These are phyloP conservation scores for Hydraecia micacea DNA, from an alignment of 2,888 invertebrate species.

Conservation along the genomic window DNA sequence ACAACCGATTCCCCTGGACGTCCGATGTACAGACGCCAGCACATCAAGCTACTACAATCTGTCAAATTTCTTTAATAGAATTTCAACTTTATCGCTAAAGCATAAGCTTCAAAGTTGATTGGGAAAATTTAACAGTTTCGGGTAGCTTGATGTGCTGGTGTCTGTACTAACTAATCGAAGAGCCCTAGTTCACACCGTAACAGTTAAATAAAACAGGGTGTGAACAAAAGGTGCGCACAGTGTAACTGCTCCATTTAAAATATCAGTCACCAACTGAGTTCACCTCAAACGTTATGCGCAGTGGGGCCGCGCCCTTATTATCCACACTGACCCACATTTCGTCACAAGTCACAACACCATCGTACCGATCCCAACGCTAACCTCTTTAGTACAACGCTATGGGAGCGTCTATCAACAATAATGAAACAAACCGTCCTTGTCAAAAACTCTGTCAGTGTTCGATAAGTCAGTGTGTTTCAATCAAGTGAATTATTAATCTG, in stretches of 20 bases:
- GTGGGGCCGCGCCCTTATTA: slow-evolving; percentile 38
- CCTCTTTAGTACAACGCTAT: slow-evolving; percentile 45
- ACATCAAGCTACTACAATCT: too few relatives aligned
- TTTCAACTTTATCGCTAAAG: too few relatives aligned
- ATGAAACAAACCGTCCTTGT: slow-evolving; percentile 45
- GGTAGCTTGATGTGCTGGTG: too few relatives aligned
- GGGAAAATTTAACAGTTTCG: too few relatives aligned
- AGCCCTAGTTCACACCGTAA: not conserved
- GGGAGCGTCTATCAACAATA: slow-evolving; percentile 33
- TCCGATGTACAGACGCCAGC: too few relatives aligned
- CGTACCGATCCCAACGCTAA: slow-evolving; percentile 20
- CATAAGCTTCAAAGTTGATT: too few relatives aligned
- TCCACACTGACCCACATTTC: slow-evolving; percentile 45
- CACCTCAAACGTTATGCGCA: slow-evolving; percentile 25
- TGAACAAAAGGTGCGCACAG: slow-evolving; percentile 20
- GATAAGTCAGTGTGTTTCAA: slow-evolving; percentile 26
- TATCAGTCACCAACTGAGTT: slow-evolving; percentile 24
- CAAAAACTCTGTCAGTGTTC: slow-evolving; percentile 41
- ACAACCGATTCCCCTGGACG: not conserved
- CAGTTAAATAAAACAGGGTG: slow-evolving; percentile 32
- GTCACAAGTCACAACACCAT: slow-evolving; percentile 31
- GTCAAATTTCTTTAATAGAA: too few relatives aligned
- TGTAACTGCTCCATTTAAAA: slow-evolving; percentile 36
- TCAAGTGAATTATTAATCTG: slow-evolving; percentile 38
- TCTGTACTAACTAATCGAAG: not conserved